Base-by-base conservation (phyloP, 2,888 invertebrate species). In the Bellardia bayeri region DNA sequence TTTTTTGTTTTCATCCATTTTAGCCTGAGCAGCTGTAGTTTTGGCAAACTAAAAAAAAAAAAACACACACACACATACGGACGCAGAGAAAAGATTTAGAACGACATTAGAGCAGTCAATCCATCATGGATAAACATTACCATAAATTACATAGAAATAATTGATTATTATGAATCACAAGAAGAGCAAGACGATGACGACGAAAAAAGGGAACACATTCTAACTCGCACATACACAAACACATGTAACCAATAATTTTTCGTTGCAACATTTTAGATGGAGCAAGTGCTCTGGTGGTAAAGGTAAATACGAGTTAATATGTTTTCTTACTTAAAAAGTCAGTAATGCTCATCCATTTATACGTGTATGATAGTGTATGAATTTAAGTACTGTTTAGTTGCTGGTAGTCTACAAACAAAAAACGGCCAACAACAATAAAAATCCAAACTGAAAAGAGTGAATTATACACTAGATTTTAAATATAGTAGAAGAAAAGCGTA, bases 91-190 rank as follows among this genome's bases (percentile, higher is more conserved):
- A 92, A 93, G 93, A 93, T 93, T 93, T 93, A 93, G 93, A 93
- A 92, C 93, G 93, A 93, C 93, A 93, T 93, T 93, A 93, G 93
- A 93, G 93, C 92, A 93, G 93, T 92, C 92, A 93, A 93, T 93
- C 93, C 93, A 93, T 93, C 93, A 93, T 93, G 93, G 92, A 91
- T 91, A 92, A 93, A 93, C 93, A 93, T 93, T 93, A 93, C 93
- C 93, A 93, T 93, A 93, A 93, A 93, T 93, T 93, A 93, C 93
- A 93, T 92, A 93, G 92, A 92, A 92, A 93, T 93, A 93, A 93
- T 93, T 93, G 93, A 93, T 93, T 93, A 93, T 93, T 93, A 93
- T 92, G 92, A 92, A 88, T 85, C 81, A 71, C 49, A 69, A 23
- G 42, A 56, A 68, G 30, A 69, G 40, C 30, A 54, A 37, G 56